Evolutionary conservation across 2,888 invertebrate genomes (phyloP), one percentile per base, ranked within the genome.

Genomic region (Cecidostiba fungosa): DNA sequence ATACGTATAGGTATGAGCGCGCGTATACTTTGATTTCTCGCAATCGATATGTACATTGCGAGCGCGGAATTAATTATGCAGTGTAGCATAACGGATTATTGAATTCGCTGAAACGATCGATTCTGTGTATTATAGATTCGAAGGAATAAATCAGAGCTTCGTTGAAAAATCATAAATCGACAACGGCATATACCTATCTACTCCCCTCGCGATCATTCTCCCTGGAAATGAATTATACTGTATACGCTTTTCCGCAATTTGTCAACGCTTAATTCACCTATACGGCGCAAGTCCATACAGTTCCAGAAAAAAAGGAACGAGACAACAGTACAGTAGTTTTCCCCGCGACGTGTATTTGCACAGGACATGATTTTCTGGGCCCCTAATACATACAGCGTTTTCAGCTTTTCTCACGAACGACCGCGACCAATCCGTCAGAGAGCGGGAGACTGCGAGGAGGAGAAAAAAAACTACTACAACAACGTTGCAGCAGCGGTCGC

Each of bases 381-480:
- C 39, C n/a, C 32, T 16, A 23, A 0, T n/a, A 62, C 47, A n/a
- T 16, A 16, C 0, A 1, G 26, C 26, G 16, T 74, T 50, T 74
- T 72, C 8, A 32, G 23, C 76, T 79, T 84, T 84, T 84, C 74
- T 77, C 77, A 83, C 82, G 77, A 76, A 69, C 47, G 54, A 73
- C 36, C 81, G 59, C 76, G 74, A 70, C 77, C 74, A 77, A 86
- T 86, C 76, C 74, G 85, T 85, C 85, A 79, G 66, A 76, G 6
- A 19, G 19, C 26, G n/a, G 5, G 50, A 10, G 36, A 36, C n/a
- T n/a, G 26, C 36, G 69, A 29, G 47, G n/a, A 10, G 23, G 16
- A 32, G 29, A n/a, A 80, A 62, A 62, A 72, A 74, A 23, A 73
- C n/a, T 8, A 32, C 14, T 19, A 3, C 47, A 6, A 73, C 23